Evolutionary conservation across 2,888 invertebrate genomes (phyloP).

Genomic region (Ophion ellenae): DNA sequence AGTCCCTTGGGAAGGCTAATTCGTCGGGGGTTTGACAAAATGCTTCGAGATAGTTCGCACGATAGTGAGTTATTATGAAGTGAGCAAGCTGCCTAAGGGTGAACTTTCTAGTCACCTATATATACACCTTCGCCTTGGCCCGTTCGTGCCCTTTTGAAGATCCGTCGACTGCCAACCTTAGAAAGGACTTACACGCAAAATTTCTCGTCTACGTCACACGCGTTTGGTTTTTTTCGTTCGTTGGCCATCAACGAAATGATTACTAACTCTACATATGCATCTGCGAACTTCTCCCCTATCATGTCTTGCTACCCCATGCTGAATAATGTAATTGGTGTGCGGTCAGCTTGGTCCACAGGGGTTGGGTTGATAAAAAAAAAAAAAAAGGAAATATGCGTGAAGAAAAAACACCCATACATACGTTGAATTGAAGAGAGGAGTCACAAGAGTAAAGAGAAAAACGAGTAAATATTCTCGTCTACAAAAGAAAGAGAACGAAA

Average conservation of each 20-base stretch:
- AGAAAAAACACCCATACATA: too few relatives aligned
- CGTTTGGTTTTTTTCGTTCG: not conserved
- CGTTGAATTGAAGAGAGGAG: not conserved
- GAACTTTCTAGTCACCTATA: conserved; percentile 47
- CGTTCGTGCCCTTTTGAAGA: not conserved
- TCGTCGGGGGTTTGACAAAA: conserved; percentile 28
- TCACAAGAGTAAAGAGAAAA: not conserved
- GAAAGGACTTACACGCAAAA: not conserved
- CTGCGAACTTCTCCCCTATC: not conserved
- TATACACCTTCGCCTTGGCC: conserved; percentile 11
- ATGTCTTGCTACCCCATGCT: not conserved
- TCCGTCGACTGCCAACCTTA: not conserved
- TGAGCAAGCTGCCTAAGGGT: conserved; percentile 39
- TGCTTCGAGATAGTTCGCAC: conserved; percentile 11
- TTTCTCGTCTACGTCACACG: not conserved
- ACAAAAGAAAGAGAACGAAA: conserved; percentile 13
- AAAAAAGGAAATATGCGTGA: too few relatives aligned
- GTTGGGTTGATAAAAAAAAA: not conserved
- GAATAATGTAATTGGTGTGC: conserved; percentile 52
- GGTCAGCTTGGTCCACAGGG: not conserved
- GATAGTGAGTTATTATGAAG: conserved; percentile 33
- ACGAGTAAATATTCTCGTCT: conserved; percentile 6
- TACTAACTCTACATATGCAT: not conserved
- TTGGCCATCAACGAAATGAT: too few relatives aligned
- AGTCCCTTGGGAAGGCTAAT: conserved; percentile 16